Conservation (phyloP, 2,888 invertebrate species). For the Noctua fimbriata region DNA sequence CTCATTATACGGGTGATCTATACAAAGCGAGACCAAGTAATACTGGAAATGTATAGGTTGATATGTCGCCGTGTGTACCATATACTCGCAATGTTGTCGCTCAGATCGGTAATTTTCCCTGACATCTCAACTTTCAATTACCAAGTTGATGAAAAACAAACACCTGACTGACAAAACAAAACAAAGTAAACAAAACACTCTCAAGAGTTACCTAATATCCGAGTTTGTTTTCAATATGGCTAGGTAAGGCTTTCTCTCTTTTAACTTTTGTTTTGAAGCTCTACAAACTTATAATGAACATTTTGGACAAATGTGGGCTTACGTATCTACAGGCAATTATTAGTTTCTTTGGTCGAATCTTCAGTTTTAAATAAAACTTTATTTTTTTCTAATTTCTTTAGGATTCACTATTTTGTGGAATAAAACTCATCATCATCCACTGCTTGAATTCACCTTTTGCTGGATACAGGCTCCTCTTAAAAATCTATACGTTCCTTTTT, state of each 20-base stretch:
- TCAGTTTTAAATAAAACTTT: background rate
- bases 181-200: conserved; percentile 11
- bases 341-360: background rate
- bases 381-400: background rate
- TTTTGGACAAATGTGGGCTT: conserved; percentile 22
- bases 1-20: no score
- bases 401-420: background rate
- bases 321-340: conserved; percentile 1
- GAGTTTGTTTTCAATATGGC: conserved; percentile 31
- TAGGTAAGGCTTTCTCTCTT: conserved; percentile 7
- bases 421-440: background rate
- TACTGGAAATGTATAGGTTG: no score
- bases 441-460: background rate
- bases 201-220: conserved; percentile 22
- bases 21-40: no score
- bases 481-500: no score
- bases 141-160: conserved; percentile 34
- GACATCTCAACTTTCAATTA: conserved; percentile 21
- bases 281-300: conserved; percentile 24
- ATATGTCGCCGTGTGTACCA: no score
- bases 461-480: background rate
- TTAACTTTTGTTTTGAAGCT: conserved; percentile 25
- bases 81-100: background rate
- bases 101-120: background rate
- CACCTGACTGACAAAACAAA: conserved; percentile 6